phyloP scores from a whole-genome alignment of 2,113 vertebrate species.

The Narcine bancroftii region DNA sequence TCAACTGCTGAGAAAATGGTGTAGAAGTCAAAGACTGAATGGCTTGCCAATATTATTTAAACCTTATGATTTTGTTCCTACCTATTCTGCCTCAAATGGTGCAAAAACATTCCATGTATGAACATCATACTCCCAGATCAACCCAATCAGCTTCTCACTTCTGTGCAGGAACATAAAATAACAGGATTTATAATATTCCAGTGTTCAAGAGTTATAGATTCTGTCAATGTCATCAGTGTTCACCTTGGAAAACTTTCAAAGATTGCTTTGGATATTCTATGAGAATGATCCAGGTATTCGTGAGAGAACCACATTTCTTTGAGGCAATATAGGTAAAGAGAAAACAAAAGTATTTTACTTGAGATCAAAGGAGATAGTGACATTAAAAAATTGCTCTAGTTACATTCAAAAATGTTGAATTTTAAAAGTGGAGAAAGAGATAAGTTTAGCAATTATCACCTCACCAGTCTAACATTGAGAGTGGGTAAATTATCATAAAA shows the following conservation, averaged over 20 bases:
- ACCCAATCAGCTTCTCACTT: too few relatives aligned
- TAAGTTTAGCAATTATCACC: too few relatives aligned
- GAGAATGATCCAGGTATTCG: not conserved
- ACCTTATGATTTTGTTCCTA: not conserved
- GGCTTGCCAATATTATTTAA: not conserved
- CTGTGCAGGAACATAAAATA: too few relatives aligned
- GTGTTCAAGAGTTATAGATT: not conserved
- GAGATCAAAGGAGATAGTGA: not conserved
- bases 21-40: not conserved
- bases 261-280: not conserved
- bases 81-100: not conserved
- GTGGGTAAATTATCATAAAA: too few relatives aligned
- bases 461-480: too few relatives aligned
- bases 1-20: not conserved
- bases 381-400: not conserved
- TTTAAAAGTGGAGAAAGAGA: too few relatives aligned
- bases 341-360: not conserved
- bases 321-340: not conserved
- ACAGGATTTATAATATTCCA: not conserved
- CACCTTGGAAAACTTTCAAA: not conserved
- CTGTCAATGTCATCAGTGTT: not conserved
- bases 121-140: too few relatives aligned
- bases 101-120: too few relatives aligned
- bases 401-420: not conserved
- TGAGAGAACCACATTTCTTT: not conserved